Evolutionary conservation across 2,113 vertebrate genomes (phyloP), one percentile per base, ranked within the genome.

Genomic region (Spea bombifrons): DNA sequence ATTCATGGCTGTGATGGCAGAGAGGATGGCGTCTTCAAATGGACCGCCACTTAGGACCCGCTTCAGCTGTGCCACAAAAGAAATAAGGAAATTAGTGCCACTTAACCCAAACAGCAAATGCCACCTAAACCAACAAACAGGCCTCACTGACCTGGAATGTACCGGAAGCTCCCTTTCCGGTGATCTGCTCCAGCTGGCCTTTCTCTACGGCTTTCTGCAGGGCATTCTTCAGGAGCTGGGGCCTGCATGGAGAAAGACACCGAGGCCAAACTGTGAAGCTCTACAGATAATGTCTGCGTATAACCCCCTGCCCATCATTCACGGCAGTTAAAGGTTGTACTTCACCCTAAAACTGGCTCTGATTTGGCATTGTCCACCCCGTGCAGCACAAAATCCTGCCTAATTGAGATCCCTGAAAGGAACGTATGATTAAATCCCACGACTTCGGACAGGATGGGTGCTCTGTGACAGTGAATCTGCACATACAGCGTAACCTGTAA

Each of bases 1-100:
- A 0, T 99, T 99, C 97, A 99, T 99, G 88, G 97, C 97, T 43
- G 92, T 96, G 84, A 99, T 98, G 75, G 97, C 97, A 7, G 95
- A 94, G 47, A 96, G 91, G 87, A 99, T 95, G 74, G 96, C 97
- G 0, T 98, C 96, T 82, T 99, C 97, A 88, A 98, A 86, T 83
- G 90, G 84, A 69, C 93, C 92, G 30, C 96, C 95, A 76, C 93
- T 94, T 85, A 95, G 91, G 82, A 95, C 92, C 45, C 93, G 95
- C 88, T 97, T 99, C 88, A 99, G 91, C 97, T 99, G 88, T 76
- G 87, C 87, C 86, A 92, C 89, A 88, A 87, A 88, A 88, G 88
- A 92, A 92, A 3, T 16, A 15, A 63, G 5, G 6, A 66, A 52
- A 52, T 52, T 1, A 52, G 6, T 7, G 6, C 50, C 50, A 52